Evolutionary conservation across 2,888 invertebrate genomes (phyloP), one percentile per base, ranked within the genome.

Genomic region (Ectemnius cavifrons): DNA sequence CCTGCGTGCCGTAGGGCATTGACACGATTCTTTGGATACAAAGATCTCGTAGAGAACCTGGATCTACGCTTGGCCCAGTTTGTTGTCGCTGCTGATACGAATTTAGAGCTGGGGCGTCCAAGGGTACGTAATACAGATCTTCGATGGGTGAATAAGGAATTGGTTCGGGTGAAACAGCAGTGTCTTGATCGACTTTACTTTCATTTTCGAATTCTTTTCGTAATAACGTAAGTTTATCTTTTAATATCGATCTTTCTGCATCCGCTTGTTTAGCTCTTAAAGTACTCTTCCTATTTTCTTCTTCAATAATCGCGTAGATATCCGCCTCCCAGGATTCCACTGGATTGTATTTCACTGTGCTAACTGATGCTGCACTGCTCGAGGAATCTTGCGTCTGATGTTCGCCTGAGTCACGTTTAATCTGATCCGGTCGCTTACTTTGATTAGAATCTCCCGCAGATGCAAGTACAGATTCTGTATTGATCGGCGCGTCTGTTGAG

Each of bases 341-440:
- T 49, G 94, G 93, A 84, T 94, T 94, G 87, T 94, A 94, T 88
- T 94, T 94, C 74, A 94, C 94, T 45, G 95, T 95, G 88, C 94
- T 94, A 83, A 94, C 90, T 56, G 93, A 93, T 28, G 93, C 93
- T 63, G 92, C 91, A 73, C 92, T 93, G 75, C 91, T 92, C 73
- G 94, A 94, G 70, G 94, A 94, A 87, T 93, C 93, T 83, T 93
- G 92, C 85, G 68, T 71, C 70, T 80, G 67, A 74, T 57, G 23
- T 77, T 81, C 60, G 63, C 62, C 13, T 2, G 46, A 11, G 49
- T 66, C 77, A 0, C 3, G 14, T 8, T 46, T 68, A 0, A 63
- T 61, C 20, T 60, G 52, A 1, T 68, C 37, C 11, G 37, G 5
- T 37, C 37, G 37, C 37, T 37, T 37, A 11, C 23, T 23, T 37